Percentiles rank a stretch among this genome's conserved stretches.
Evolutionary conservation across 1,140 invertebrate species (phyloP).

Genomic region (Eufriesea mexicana): DNA sequence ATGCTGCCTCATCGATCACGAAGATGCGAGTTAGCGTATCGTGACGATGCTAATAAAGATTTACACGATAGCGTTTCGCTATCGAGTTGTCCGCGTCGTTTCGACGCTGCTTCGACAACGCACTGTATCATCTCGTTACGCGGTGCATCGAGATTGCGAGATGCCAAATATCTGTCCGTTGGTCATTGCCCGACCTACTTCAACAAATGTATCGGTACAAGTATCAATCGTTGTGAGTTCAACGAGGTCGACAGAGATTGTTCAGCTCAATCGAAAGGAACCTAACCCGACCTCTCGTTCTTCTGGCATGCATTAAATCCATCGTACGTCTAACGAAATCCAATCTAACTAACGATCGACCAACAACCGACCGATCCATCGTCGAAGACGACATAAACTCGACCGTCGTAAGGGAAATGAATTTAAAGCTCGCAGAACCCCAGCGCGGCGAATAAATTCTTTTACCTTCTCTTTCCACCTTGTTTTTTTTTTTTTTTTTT

Average conservation of each 20-base stretch:
- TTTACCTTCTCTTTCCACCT: neutral
- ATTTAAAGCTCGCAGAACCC: neutral
- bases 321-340: conserved; percentile 25
- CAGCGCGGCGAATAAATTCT: neutral
- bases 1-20: conserved; percentile 50
- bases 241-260: conserved; percentile 46
- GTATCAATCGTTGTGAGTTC: conserved; percentile 42
- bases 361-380: neutral
- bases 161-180: conserved; percentile 40
- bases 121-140: neutral
- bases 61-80: conserved; percentile 29
- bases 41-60: conserved; percentile 56
- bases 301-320: conserved; percentile 8
- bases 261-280: conserved; percentile 40
- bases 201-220: conserved; percentile 20
- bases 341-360: neutral
- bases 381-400: neutral
- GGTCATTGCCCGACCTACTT: conserved; percentile 56
- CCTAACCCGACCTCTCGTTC: conserved; percentile 22
- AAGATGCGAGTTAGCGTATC: conserved; percentile 1
- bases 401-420: neutral
- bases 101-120: neutral
- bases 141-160: conserved; percentile 21
- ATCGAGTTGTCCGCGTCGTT: neutral
- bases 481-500: neutral